Evolutionary conservation across 2,888 invertebrate species (phyloP).

Genomic region (Megaustenia siamemsis): DNA sequence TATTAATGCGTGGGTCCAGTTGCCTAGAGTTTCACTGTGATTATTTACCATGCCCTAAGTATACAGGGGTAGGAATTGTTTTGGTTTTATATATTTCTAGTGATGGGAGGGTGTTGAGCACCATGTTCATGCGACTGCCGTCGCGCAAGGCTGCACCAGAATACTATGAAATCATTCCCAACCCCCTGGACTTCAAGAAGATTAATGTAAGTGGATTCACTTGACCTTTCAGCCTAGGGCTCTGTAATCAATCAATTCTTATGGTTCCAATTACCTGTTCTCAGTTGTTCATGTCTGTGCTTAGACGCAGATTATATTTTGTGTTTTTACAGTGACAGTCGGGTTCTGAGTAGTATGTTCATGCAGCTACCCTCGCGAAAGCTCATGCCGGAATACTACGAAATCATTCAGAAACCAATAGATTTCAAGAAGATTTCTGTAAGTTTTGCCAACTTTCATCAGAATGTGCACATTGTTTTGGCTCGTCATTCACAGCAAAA

Average conservation of each 20-base stretch:
- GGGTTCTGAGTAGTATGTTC: slow-evolving; percentile 94
- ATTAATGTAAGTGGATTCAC: slow-evolving; percentile 85
- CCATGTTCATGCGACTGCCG: slow-evolving; percentile 97
- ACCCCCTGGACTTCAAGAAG: slow-evolving; percentile 96
- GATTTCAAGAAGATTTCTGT: slow-evolving; percentile 96
- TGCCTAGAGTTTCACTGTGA: not conserved
- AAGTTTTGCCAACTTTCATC: slow-evolving; percentile 68
- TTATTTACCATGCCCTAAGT: not conserved
- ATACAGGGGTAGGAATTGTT: slow-evolving; percentile 17
- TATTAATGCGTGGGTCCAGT: not conserved
- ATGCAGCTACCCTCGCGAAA: slow-evolving; percentile 96
- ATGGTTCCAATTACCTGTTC: not conserved
- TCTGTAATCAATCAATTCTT: not conserved
- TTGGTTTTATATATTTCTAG: slow-evolving; percentile 79
- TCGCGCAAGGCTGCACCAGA: slow-evolving; percentile 95
- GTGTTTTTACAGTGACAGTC: slow-evolving; percentile 85
- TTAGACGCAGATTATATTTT: slow-evolving; percentile 49
- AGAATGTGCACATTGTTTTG: slow-evolving; percentile 1
- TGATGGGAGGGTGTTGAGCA: slow-evolving; percentile 91
- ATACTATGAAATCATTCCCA: slow-evolving; percentile 97
- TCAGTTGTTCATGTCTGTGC: slow-evolving; percentile 1
- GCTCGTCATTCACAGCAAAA: slow-evolving; percentile 1
- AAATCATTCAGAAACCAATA: slow-evolving; percentile 95
- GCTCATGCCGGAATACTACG: slow-evolving; percentile 97
- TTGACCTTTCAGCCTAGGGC: not conserved